phyloP scores from a whole-genome alignment of 1,140 invertebrate species.

The Phymastichus coffea region DNA sequence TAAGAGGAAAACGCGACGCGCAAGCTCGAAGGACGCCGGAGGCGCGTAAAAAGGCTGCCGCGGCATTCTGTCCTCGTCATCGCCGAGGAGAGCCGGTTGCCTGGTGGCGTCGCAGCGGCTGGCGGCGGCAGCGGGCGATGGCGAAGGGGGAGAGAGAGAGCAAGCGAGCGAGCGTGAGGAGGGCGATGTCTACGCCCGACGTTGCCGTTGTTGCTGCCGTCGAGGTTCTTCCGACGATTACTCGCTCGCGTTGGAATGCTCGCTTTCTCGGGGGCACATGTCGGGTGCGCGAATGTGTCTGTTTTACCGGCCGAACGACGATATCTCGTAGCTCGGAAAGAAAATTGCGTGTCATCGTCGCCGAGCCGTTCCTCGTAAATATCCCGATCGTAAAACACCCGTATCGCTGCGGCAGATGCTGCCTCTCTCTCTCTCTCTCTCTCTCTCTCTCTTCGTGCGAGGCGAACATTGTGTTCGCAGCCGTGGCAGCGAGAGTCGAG shows the following conservation, averaged over 20 bases:
- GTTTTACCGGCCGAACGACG: no score
- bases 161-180: slow-evolving; percentile 13
- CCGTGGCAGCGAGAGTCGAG: slow-evolving; percentile 7
- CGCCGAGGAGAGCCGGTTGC: not conserved
- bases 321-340: no score
- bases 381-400: no score
- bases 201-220: slow-evolving; percentile 1
- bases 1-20: not conserved
- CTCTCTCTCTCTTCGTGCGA: no score
- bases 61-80: slow-evolving; percentile 15
- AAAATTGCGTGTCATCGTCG: no score
- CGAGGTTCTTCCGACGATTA: not conserved
- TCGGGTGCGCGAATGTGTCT: no score
- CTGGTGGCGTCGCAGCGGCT: not conserved
- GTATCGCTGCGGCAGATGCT: no score
- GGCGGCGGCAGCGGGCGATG: slow-evolving; percentile 20
- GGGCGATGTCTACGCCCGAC: slow-evolving; percentile 18
- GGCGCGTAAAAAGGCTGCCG: not conserved
- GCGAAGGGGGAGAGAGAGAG: slow-evolving; percentile 8
- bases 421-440: no score
- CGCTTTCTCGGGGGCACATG: no score
- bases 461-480: not conserved
- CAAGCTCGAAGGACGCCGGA: not conserved
- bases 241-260: not conserved
- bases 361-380: no score